A percentile compares a stretch with the other conserved stretches of the same genome.
Evolutionary conservation across 2,797 vertebrate genomes (phyloP).

Genomic region (Pipistrellus nathusii): DNA sequence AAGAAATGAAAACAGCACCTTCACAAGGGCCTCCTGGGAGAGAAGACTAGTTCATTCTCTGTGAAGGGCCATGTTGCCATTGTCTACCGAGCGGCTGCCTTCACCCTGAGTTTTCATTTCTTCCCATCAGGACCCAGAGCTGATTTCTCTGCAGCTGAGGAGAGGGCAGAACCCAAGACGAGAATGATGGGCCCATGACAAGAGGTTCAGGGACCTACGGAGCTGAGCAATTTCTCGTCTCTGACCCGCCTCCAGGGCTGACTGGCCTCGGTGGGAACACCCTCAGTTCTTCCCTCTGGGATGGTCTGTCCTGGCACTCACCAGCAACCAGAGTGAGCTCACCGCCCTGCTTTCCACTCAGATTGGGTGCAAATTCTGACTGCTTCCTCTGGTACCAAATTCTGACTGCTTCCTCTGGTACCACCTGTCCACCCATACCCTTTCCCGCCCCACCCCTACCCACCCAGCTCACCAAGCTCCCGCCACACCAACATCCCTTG

Average conservation of each 20-base stretch:
- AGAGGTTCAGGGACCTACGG: not conserved
- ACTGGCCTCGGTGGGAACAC: not conserved
- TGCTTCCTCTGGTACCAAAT: not conserved
- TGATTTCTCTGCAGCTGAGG: not conserved
- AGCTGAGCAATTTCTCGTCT: not conserved
- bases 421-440: not conserved
- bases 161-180: not conserved
- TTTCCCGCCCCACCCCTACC: no score
- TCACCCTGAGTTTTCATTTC: not conserved
- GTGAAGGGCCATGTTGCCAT: fast-evolving
- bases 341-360: not conserved
- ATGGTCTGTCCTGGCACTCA: fast-evolving
- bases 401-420: not conserved
- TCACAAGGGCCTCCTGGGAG: not conserved
- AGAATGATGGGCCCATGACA: not conserved
- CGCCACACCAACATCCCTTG: no score
- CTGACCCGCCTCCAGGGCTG: fast-evolving
- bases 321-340: not conserved
- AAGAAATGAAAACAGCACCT: not conserved
- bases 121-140: fast-evolving
- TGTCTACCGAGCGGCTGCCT: fast-evolving
- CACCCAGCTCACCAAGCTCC: not conserved
- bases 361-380: not conserved
- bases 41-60: not conserved
- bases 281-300: not conserved